Base-by-base conservation (phyloP, 2,888 invertebrate genomes). In the Harpalus rufipes region DNA sequence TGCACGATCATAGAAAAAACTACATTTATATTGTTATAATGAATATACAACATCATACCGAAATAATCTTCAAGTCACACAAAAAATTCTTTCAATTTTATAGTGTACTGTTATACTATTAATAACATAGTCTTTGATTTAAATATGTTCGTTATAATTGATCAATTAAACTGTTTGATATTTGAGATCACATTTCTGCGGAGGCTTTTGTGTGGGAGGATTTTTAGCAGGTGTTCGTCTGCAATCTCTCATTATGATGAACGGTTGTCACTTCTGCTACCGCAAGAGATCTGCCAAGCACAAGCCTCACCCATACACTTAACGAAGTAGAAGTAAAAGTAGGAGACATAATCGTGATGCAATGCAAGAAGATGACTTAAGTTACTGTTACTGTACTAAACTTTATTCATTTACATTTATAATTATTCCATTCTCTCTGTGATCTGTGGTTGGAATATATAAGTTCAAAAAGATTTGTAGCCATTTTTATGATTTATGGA, bases 201-300 rank as follows among this genome's bases (percentile, higher is more conserved):
- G 63, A 63, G 63, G 63, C 21, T 63, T 18, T 14, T 14, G 68
- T 32, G 39, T 68, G 25, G 68, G 68, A 7, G 68, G 12, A 68
- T 68, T 68, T 68, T 68, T 68, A 68, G 68, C 68, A 68, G 68
- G 68, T 68, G 68, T n/a, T 39, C 68, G 68, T 68, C 44, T n/a
- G 72, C 72, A 44, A 74, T 74, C 21, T 41, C 18, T 74, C 72
- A 74, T 74, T 14, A 74, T 74, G 72, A 74, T 74, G 72, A 44
- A 74, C 72, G 41, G 44, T 14, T 74, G 72, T 74, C 72, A 74
- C 72, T 68, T 32, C 39, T n/a, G 68, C 72, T 14, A 44, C 68
- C 32, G 68, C 72, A 14, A 44, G 18, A 74, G 41, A 18, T 74
- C 44, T 68, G 61, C 61, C 32, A 10, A 12, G 68, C 32, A 0